Evolutionary conservation across 37 sponge, comb jelly and placozoan genomes (phyloP).

Genomic region (Cladorhizidae sp.): DNA sequence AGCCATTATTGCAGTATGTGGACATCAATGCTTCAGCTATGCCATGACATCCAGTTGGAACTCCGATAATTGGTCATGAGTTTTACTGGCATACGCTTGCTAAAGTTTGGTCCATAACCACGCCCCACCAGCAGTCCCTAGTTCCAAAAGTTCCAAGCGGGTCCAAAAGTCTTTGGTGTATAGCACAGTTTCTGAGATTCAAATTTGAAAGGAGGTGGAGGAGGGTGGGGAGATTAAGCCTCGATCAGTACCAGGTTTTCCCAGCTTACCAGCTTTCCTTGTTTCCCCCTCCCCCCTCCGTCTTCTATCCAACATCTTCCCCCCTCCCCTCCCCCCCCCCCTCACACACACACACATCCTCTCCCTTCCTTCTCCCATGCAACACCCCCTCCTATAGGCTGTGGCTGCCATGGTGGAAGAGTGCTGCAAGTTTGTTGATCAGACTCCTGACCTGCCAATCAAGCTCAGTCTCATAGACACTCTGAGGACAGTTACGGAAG

Average conservation of each 20-base stretch:
- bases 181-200: too few species aligned
- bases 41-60: too few species aligned
- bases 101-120: too few species aligned
- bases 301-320: neutral
- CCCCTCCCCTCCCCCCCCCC: neutral
- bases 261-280: neutral
- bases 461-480: conserved; percentile 91
- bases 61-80: too few species aligned
- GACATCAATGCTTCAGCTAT: too few species aligned
- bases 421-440: conserved; percentile 85
- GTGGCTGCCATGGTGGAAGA: conserved; percentile 94
- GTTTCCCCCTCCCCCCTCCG: neutral
- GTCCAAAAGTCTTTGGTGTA: too few species aligned
- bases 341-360: neutral
- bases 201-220: too few species aligned
- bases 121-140: too few species aligned
- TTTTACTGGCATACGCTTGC: too few species aligned
- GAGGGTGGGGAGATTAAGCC: too few species aligned
- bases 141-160: too few species aligned
- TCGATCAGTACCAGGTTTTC: neutral
- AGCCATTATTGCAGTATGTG: too few species aligned
- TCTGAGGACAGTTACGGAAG: conserved; percentile 91
- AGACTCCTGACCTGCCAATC: conserved; percentile 79
- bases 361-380: neutral
- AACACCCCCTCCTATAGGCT: conserved; percentile 59